Base-by-base conservation (phyloP, 1,140 invertebrate genomes). In the Neuroterus valhalla region DNA sequence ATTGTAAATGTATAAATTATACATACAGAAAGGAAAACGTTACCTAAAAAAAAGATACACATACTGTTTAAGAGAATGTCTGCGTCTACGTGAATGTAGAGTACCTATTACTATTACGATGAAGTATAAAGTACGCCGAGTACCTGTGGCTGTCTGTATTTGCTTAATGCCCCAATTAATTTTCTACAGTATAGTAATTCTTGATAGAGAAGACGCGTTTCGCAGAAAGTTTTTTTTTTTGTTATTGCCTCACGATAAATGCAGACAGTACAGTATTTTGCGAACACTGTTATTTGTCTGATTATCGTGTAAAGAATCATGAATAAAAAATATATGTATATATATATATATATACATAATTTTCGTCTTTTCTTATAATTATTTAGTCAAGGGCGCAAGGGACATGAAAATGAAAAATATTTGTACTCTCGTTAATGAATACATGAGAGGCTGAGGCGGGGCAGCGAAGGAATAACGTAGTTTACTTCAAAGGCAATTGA, bases 231-330 rank as follows among this genome's bases (percentile, higher is more conserved):
- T 62, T 38, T 38, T 62, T 62, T 23, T 14, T 55, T 62, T 62
- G 3, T 4, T 31, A 31, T 62, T 62, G 11, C 31, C 31, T 38
- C 31, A 38, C 31, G 31, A 31, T 23, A 62, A 62, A 62, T 31
- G 14, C 26, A 62, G 23, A 62, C 26, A 62, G 26, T 38, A 62
- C 55, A 62, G 55, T 62, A 62, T 38, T 62, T 73, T 80, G 74
- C 72, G 72, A 86, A 82, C 82, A 84, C 82, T 85, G 85, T 85
- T 88, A 88, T 78, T 85, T 86, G 85, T 88, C 85, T 84, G 81
- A 87, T 85, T 84, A 87, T 88, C 82, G 82, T 88, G 82, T 88
- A 88, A 86, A 87, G 78, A 85, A 82, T 78, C 76, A 82, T 81
- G 76, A 86, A 86, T 85, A 86, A 86, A 84, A 81, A 66, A 75